Base-by-base conservation (phyloP, 2,797 vertebrate species). In the Phrynocephalus vlangalii region DNA sequence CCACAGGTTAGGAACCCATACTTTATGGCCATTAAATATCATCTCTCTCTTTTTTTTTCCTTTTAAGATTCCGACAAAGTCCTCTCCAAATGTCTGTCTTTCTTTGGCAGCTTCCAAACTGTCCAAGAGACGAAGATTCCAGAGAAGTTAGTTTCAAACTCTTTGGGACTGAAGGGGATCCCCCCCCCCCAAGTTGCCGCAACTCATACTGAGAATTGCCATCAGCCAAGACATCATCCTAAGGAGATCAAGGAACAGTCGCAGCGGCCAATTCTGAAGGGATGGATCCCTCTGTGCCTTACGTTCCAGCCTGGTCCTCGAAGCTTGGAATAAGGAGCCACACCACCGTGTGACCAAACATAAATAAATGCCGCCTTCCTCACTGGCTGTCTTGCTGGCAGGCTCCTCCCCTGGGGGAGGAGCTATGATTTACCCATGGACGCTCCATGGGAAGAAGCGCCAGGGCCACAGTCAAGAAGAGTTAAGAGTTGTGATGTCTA, bases 391-490 rank as follows among this genome's bases (percentile, higher is more conserved):
- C 60, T n/a, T 79, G 75, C 18, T 9, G n/a, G 7, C 70, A 52
- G 50, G 67, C 22, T 26, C 77, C 44, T 79, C n/a, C 0, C 22
- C 0, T 44, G 38, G 44, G 10, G n/a, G 38, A 44, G 20, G 66
- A 22, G 26, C 3, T 16, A 24, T 20, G 10, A 13, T 3, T 84
- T 71, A 78, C 15, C 16, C 33, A 26, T 22, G 22, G 11, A 44
- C 24, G 80, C 22, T 63, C 63, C n/a, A 28, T n/a, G 1, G 52
- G 24, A 11, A 33, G 22, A 48, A 71, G 38, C 3, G 13, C 8
- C 18, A 28, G 50, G 16, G 44, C 50, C 70, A 66, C 28, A 8
- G 15, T 22, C 11, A 0, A 1, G 0, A 0, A 1, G 0, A 71
- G 3, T 33, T 9, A 4, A 1, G 0, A 2, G 0, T 56, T 56